Base-by-base conservation (phyloP, 2,888 invertebrate species). In the Ophioninae sp. region DNA sequence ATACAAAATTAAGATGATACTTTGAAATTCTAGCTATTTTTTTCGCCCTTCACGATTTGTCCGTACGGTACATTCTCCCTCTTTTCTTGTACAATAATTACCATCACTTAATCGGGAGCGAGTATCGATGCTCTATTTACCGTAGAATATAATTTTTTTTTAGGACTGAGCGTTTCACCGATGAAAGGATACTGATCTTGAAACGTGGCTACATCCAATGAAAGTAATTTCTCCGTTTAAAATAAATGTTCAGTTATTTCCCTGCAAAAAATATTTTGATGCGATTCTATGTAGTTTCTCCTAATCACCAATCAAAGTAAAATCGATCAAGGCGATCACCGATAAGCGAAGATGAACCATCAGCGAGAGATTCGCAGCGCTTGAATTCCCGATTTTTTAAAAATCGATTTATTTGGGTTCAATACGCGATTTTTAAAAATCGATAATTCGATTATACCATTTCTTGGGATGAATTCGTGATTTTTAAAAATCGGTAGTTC, bases 31-130 rank as follows among this genome's bases (percentile, higher is more conserved):
- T 56, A 65, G 44, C 67, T 81, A 50, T 68, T 65, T 72, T 72
- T 57, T 6, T 61, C 13, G 6, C 30, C 64, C 23, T 44, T 41
- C 50, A 30, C 50, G 30, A 56, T 76, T 65, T 39, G 30, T 41
- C 57, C 62, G 64, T 56, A 64, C 41, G 21, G 62, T 68, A 30
- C 62, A 37, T 21, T 69, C 21, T 56, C 20, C 44, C 67, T 77
- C 62, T 21, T 59, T 70, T 44, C 56, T 73, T 59, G 77, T 78
- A 78, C 73, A 57, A 50, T 56, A 30, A 30, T 30, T 30, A 30
- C 30, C 30, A 30, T n/a, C 30, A 73, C 23, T 70, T 70, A 73
- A 72, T 73, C 72, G 81, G 81, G 72, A 77, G 72, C 72, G 72
- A 81, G 77, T 72, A 72, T 81, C 76, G 20, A 50, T 17, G 17